Evolutionary conservation across 2,888 invertebrate species (phyloP).

Genomic region (Napeogenes sylphis): DNA sequence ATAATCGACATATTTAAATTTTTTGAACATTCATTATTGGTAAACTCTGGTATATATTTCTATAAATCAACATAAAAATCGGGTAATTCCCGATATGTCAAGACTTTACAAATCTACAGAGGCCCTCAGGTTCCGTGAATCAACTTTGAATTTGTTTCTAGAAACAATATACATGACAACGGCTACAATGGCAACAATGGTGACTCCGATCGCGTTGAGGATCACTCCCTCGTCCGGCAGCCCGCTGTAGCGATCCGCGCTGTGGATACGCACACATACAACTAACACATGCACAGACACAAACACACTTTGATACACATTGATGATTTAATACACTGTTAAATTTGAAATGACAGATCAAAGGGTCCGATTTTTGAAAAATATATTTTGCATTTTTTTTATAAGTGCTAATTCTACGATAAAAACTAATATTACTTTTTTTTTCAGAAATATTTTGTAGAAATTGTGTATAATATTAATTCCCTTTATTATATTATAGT

Average conservation of each 20-base stretch:
- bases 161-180: conserved; percentile 81
- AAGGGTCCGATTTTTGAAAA: no score
- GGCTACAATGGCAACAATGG: conserved; percentile 80
- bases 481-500: no score
- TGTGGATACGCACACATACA: conserved; percentile 62
- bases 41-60: not conserved
- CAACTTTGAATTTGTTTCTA: conserved; percentile 76
- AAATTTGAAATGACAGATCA: not conserved
- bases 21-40: no score
- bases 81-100: not conserved
- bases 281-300: conserved; percentile 36
- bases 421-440: no score
- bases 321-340: not conserved
- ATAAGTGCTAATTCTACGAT: no score
- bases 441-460: no score
- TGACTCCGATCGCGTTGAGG: conserved; percentile 83
- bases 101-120: conserved; percentile 75
- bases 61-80: not conserved
- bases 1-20: no score
- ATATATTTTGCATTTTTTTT: no score
- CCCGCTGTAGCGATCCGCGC: conserved; percentile 74
- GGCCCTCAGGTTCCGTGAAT: conserved; percentile 72
- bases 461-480: no score
- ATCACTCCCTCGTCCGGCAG: conserved; percentile 82
- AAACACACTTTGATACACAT: conserved; percentile 24